Percentiles rank a stretch among this genome's conserved stretches.
Evolutionary conservation across 2,888 invertebrate genomes (phyloP).

Genomic region (Netelia virgata): DNA sequence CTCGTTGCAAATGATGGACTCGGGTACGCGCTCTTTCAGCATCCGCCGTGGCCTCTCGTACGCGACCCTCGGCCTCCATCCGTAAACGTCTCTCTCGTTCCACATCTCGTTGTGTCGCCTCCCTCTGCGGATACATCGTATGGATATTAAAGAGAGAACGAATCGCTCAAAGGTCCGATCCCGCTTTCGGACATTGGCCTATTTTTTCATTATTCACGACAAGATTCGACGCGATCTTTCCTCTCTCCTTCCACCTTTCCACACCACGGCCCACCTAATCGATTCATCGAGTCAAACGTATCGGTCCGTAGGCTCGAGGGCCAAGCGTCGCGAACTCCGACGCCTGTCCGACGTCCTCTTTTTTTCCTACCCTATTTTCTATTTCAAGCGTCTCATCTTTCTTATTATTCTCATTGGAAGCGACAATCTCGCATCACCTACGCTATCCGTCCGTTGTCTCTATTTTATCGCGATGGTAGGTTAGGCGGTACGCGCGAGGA

Average conservation of each 20-base stretch:
- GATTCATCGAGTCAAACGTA: too few species aligned
- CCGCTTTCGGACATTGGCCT: background rate
- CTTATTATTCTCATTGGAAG: background rate
- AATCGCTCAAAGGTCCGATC: slow-evolving; percentile 9
- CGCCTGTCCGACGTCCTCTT: slow-evolving; percentile 4
- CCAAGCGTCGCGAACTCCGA: background rate
- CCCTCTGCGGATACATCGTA: slow-evolving; percentile 87
- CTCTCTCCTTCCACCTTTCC: too few species aligned
- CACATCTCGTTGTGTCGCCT: slow-evolving; percentile 85
- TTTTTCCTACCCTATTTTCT: background rate
- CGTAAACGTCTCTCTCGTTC: slow-evolving; percentile 85
- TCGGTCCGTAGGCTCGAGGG: too few species aligned
- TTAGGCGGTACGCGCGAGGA: background rate
- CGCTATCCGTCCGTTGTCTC: background rate
- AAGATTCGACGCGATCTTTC: too few species aligned
- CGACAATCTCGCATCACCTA: slow-evolving; percentile 8
- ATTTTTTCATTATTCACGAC: too few species aligned
- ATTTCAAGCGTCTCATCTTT: background rate
- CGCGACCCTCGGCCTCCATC: slow-evolving; percentile 84
- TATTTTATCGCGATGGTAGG: slow-evolving; percentile 48
- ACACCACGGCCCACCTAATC: too few species aligned
- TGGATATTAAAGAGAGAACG: slow-evolving; percentile 23
- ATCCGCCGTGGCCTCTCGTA: slow-evolving; percentile 84
- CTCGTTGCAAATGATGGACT: slow-evolving; percentile 84
- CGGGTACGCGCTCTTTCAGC: slow-evolving; percentile 84